Base-by-base conservation (phyloP, 2,113 vertebrate species). In the Cheirogaleus medius region DNA sequence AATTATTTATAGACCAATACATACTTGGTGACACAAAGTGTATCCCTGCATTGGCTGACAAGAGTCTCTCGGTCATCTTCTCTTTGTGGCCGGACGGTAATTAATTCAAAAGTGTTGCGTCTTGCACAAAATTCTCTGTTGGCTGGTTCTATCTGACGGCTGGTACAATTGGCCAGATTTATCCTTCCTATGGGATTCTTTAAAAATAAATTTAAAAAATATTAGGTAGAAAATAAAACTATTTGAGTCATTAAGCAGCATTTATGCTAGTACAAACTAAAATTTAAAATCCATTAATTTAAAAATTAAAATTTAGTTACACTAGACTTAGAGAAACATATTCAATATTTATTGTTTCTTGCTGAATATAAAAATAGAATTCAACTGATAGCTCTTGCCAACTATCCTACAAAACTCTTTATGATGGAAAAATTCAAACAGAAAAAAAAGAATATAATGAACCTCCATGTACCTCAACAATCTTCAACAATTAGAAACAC, bases 11-110 rank as follows among this genome's bases (percentile, higher is more conserved):
- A 23, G 68, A 37, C 4, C 39, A 6, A 60, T 77, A 98, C 99
- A 98, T 98, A 99, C 99, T 99, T 99, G 74, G 99, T 99, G 95
- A 99, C 99, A 98, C 99, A 99, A 93, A 99, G 99, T 0, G 99
- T 99, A 93, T 99, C 99, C 86, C 98, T 98, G 97, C 99, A 99
- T 29, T 99, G 99, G 97, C 99, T 99, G 97, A 99, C 99, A 0
- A 99, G 99, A 0, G 99, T 99, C 98, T 99, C 99, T 83, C 97
- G 98, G 98, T 99, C 99, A 21, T 99, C 99, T 32, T 99, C 99
- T 94, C 99, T 98, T 82, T 99, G 99, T 1, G 99, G 99, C 44
- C 99, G 97, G 23, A 99, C 99, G 2, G 99, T 99, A 97, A 99
- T 99, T 4, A 99, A 98, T 92, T 99, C 99, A 80, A 99, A 99